phyloP scores from a whole-genome alignment of 2,888 invertebrate genomes.

The Oxycera nigricornis region DNA sequence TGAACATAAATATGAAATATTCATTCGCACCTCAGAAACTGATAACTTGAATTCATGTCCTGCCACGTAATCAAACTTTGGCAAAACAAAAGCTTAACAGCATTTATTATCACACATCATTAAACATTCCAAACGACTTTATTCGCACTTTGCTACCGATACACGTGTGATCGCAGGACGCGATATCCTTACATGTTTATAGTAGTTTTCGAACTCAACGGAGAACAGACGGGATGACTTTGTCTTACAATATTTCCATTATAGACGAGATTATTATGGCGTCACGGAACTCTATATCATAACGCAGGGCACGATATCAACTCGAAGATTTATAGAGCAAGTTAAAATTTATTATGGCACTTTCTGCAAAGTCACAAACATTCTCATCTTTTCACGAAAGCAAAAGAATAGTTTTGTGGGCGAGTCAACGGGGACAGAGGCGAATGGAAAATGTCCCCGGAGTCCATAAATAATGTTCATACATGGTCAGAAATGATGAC shows the following conservation, averaged over 20 bases:
- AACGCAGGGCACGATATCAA: conserved; percentile 41
- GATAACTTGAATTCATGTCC: too few relatives aligned
- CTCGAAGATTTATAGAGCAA: conserved; percentile 47
- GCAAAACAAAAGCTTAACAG: background rate
- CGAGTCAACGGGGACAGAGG: background rate
- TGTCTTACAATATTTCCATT: conserved; percentile 9
- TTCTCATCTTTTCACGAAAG: background rate
- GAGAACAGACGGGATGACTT: conserved; percentile 5
- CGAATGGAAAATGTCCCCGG: background rate
- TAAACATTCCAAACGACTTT: conserved; percentile 3
- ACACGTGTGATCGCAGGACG: background rate
- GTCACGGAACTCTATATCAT: conserved; percentile 43
- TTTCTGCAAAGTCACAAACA: conserved; percentile 25
- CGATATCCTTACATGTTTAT: background rate
- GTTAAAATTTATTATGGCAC: conserved; percentile 45
- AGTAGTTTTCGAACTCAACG: background rate
- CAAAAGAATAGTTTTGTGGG: conserved; percentile 2
- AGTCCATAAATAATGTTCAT: background rate
- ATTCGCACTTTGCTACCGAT: background rate
- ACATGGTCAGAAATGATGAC: conserved; percentile 3
- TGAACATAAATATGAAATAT: too few relatives aligned
- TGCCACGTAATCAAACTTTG: too few relatives aligned
- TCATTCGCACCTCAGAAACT: too few relatives aligned
- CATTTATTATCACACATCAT: background rate
- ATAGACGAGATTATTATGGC: conserved; percentile 14